A percentile compares a stretch with the other conserved stretches of the same genome.
phyloP scores from a whole-genome alignment of 2,797 vertebrate genomes.

The Ceryle rudis region DNA sequence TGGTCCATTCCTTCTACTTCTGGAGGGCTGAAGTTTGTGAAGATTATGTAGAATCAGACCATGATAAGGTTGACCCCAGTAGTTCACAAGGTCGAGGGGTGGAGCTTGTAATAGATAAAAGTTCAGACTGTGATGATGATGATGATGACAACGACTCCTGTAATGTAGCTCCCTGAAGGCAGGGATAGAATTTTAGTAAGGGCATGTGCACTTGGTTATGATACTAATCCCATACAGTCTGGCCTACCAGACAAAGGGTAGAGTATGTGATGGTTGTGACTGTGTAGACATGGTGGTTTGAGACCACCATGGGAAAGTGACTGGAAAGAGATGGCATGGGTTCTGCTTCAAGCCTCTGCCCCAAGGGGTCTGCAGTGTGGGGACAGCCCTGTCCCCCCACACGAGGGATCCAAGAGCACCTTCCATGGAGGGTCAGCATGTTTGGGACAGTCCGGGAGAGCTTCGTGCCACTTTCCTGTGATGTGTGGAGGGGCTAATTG shows the following conservation, averaged over 20 bases:
- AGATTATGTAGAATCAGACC: fast-evolving
- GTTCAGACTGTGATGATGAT: not conserved
- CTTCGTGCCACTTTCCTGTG: not conserved
- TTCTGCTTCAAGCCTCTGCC: not conserved
- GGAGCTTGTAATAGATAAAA: not conserved
- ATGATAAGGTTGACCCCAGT: not conserved
- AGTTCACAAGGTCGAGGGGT: not conserved
- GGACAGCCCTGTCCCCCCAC: not conserved
- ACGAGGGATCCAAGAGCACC: fast-evolving
- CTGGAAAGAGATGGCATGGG: not conserved
- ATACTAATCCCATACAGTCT: not conserved
- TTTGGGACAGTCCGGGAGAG: not conserved
- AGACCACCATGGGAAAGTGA: not conserved
- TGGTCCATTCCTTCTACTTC: too few relatives aligned
- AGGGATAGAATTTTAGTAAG: not conserved
- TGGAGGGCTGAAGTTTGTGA: not conserved
- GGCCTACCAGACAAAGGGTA: not conserved
- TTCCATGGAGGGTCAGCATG: not conserved
- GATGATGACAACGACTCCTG: not conserved
- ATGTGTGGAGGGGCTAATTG: not conserved
- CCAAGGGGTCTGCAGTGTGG: not conserved
- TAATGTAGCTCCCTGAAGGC: not conserved
- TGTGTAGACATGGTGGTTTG: not conserved
- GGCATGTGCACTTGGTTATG: not conserved
- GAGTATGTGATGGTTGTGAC: not conserved